phyloP scores from a whole-genome alignment of 2,888 invertebrate genomes.

The Leptodirus hochenwartii region DNA sequence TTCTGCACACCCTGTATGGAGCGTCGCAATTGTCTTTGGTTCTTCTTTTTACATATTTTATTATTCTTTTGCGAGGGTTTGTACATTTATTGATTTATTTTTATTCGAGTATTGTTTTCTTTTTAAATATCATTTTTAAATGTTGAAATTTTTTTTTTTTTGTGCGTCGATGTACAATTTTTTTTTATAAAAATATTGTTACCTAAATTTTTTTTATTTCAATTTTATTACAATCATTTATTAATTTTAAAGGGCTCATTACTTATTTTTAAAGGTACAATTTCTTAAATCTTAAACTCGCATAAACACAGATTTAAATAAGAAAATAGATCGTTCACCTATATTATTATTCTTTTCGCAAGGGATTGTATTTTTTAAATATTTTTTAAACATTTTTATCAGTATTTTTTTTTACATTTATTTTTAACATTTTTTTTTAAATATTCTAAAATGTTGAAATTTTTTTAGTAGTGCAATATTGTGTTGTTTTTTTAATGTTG shows the following conservation, averaged over 20 bases:
- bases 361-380: no score
- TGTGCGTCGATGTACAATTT: not conserved
- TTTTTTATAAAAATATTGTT: constrained; percentile 3
- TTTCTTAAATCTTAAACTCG: no score
- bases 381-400: no score
- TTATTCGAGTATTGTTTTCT: constrained; percentile 2
- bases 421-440: no score
- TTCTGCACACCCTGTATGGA: constrained; percentile 17
- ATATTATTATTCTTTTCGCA: no score
- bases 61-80: constrained; percentile 20
- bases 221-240: constrained; percentile 1
- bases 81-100: constrained; percentile 9
- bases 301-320: no score
- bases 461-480: no score
- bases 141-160: not conserved
- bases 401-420: no score
- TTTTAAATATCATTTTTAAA: constrained; percentile 1
- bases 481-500: no score
- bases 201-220: not conserved
- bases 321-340: no score
- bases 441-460: no score
- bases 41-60: constrained; percentile 20
- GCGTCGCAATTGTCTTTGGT: constrained; percentile 20
- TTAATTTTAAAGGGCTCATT: constrained; percentile 5
- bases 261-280: no score